phyloP scores from a whole-genome alignment of 2,113 vertebrate genomes.

The Cyprinus carpio region DNA sequence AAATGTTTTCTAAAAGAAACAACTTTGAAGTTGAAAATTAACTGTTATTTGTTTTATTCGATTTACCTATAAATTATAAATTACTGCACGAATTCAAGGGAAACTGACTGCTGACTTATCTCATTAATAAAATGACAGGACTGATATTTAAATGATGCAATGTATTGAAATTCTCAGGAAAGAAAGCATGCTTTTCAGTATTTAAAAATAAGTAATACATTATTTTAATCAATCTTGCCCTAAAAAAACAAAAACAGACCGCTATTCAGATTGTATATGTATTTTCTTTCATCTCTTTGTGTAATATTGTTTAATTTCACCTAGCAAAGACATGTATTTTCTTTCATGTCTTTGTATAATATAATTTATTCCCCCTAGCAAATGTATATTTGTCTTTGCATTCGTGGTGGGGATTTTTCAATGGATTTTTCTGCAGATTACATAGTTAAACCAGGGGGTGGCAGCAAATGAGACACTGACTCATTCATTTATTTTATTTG shows the following conservation, averaged over 20 bases:
- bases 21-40: background rate
- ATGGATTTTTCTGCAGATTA: background rate
- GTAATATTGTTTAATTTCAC: background rate
- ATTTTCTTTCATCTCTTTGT: background rate
- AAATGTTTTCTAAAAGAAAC: background rate
- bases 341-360: too few species aligned
- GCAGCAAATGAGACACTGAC: background rate
- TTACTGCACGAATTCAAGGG: background rate
- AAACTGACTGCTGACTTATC: background rate
- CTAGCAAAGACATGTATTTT: background rate
- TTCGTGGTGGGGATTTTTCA: background rate
- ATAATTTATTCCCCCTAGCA: too few species aligned
- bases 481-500: background rate
- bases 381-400: background rate
- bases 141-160: background rate
- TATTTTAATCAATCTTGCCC: background rate
- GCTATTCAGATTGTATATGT: background rate
- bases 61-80: background rate
- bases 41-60: background rate
- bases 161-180: background rate
- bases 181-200: background rate
- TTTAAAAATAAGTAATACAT: background rate
- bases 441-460: background rate
- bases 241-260: background rate
- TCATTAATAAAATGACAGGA: background rate